phyloP scores from a whole-genome alignment of 2,888 invertebrate species.

The Callyntrura sp. region DNA sequence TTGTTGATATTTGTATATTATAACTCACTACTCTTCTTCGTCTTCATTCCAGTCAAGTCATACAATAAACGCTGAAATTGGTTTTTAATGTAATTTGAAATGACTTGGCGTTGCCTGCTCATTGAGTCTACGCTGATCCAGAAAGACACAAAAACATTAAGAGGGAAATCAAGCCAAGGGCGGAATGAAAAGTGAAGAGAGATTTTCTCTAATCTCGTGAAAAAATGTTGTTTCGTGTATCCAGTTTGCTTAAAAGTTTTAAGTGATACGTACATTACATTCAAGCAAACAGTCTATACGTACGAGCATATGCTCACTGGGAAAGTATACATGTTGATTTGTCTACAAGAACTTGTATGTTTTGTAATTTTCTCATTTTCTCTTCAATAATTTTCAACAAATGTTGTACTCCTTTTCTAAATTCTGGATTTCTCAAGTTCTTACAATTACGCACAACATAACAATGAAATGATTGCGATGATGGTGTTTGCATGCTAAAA shows the following conservation, averaged over 20 bases:
- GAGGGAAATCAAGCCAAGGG: conserved; percentile 49
- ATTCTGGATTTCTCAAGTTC: conserved; percentile 30
- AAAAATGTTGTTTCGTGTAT: conserved; percentile 55
- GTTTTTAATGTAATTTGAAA: conserved; percentile 61
- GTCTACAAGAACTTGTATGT: background rate
- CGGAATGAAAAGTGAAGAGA: conserved; percentile 51
- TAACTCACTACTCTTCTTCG: background rate
- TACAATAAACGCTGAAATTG: background rate
- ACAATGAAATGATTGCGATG: background rate
- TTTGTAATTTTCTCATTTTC: conserved; percentile 10
- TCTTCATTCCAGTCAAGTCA: conserved; percentile 18
- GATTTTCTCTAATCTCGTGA: conserved; percentile 43
- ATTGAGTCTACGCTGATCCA: conserved; percentile 46
- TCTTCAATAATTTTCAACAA: background rate
- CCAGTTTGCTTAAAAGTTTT: conserved; percentile 18
- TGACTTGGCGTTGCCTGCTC: conserved; percentile 54
- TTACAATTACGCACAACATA: background rate
- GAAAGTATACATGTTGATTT: background rate
- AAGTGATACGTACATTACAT: background rate
- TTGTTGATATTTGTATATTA: conserved; percentile 47
- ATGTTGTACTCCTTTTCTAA: conserved; percentile 37
- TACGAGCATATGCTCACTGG: background rate
- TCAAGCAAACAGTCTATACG: background rate
- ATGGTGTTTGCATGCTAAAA: background rate
- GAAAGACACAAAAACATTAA: conserved; percentile 23